These are phyloP conservation scores for Metaphire vulgaris DNA, from an alignment of 1,140 invertebrate genomes.

Conservation along the genomic window DNA sequence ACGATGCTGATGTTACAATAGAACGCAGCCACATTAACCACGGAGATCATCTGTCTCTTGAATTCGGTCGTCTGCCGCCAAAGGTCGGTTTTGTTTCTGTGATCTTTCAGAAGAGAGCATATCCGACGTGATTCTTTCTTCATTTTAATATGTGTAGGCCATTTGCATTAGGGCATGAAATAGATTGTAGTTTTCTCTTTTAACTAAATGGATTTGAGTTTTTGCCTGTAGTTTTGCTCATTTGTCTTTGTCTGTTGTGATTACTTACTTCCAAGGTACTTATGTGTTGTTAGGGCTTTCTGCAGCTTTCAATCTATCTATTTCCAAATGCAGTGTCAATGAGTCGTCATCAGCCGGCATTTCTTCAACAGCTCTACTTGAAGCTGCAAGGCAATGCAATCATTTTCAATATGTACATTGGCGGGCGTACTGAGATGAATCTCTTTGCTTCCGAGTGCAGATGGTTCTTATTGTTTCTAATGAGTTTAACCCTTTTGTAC, in stretches of 20 bases:
- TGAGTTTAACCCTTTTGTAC: too few relatives aligned
- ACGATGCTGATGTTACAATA: constrained; percentile 37
- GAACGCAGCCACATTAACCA: constrained; percentile 36
- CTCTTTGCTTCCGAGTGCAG: too few relatives aligned
- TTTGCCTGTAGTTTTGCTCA: too few relatives aligned
- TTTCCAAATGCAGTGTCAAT: constrained; percentile 32
- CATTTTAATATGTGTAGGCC: too few relatives aligned
- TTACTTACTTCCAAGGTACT: too few relatives aligned
- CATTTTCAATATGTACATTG: too few relatives aligned
- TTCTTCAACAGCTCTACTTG: neutral
- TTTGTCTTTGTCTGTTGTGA: too few relatives aligned
- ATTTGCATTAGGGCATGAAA: too few relatives aligned
- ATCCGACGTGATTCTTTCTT: neutral
- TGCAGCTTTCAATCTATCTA: constrained; percentile 36
- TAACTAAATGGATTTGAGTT: too few relatives aligned
- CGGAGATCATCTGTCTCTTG: constrained; percentile 41
- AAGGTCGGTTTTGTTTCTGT: constrained; percentile 36
- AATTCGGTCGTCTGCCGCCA: constrained; percentile 40
- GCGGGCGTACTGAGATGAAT: too few relatives aligned
- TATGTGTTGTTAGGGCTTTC: constrained; percentile 43
- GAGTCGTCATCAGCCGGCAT: constrained; percentile 9
- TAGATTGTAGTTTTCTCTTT: too few relatives aligned
- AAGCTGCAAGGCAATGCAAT: neutral
- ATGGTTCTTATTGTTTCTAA: too few relatives aligned
- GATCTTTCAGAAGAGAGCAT: neutral